Evolutionary conservation across 2,797 vertebrate species (phyloP).

Genomic region (Coregonus ussuriensis): DNA sequence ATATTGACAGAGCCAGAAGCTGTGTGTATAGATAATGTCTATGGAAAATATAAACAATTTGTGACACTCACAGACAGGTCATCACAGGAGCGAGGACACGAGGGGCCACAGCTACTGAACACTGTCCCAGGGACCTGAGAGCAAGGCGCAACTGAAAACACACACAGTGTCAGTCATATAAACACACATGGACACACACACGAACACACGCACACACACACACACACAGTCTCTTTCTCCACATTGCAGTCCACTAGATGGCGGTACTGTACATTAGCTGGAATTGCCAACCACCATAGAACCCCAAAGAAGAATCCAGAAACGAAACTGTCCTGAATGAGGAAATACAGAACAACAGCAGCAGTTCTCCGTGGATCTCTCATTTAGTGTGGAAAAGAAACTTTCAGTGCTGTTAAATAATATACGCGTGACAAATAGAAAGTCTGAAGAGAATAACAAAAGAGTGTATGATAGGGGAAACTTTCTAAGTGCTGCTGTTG

Average conservation of each 20-base stretch:
- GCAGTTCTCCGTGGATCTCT: no score
- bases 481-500: no score
- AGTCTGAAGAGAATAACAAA: no score
- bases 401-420: no score
- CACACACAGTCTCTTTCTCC: neutral
- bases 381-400: no score
- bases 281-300: no score
- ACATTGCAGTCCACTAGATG: neutral
- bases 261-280: no score
- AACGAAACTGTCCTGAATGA: no score
- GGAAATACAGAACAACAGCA: no score
- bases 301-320: no score
- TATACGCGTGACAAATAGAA: no score
- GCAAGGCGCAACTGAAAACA: conserved; percentile 76
- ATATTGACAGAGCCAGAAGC: neutral
- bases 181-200: neutral
- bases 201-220: neutral
- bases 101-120: conserved; percentile 85
- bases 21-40: neutral
- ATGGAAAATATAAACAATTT: neutral
- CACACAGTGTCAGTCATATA: neutral
- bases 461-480: no score
- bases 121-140: conserved; percentile 71
- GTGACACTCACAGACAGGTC: conserved; percentile 79
- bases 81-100: conserved; percentile 87